Base-by-base conservation (phyloP, 2,797 vertebrate genomes). In the Sebastes vulpes region DNA sequence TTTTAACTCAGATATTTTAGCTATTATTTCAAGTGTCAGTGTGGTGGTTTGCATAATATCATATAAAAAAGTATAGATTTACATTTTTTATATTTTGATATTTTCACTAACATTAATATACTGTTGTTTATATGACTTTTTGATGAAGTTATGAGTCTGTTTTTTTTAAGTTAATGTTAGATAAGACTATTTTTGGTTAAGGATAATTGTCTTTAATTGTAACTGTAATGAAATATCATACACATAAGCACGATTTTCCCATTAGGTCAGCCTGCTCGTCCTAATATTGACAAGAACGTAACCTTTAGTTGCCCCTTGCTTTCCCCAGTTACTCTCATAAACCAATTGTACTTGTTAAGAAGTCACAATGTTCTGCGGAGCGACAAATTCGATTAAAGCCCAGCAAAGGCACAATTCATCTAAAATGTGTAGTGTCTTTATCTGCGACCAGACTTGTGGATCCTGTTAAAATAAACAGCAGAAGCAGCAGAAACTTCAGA, bases 331-430 rank as follows among this genome's bases (percentile, higher is more conserved):
- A 90, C 69, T 71, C 83, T 84, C 52, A 75, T 93, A 92, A 95
- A 93, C 86, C 86, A 95, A 94, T 94, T 94, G 76, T 66, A 87
- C 90, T 94, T 75, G 87, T 96, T 94, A 94, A 90, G 79, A 84
- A 94, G 94, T 94, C 95, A 93, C 93, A 94, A 92, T 95, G 94
- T 94, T 94, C 92, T 87, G 82, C 85, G 9, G 78, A 84, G 90
- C 75, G 63, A 89, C 85, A 90, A 92, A 94, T 95, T 82, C 8
- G 72, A 95, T 96, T 95, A 93, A 87, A 90, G 86, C 72, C 9
- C 21, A 83, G 88, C 72, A 87, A 86, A 91, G 83, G 81, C 88
- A 71, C 89, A 84, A 92, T 87, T 93, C 91, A 88, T 93, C 77
- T 57, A 90, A 65, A 92, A 90, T 95, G 89, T 91, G 90, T 90